These are phyloP conservation scores for Saxidomus purpurata DNA, from an alignment of 1,140 invertebrate genomes.

Conservation along the genomic window DNA sequence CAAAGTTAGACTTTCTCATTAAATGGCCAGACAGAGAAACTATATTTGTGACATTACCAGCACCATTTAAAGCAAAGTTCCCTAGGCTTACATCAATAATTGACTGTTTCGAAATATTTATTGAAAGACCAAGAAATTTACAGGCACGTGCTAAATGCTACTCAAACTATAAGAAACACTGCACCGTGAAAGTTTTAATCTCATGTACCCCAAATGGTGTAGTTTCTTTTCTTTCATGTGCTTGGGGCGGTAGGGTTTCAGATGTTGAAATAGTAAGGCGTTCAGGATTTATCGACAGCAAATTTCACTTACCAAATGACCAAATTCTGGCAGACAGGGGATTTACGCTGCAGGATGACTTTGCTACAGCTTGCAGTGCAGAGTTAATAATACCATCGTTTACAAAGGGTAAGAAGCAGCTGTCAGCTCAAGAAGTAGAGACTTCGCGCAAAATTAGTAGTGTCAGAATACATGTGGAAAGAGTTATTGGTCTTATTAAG, in stretches of 20 bases:
- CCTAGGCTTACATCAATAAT: constrained; percentile 66
- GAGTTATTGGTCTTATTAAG: constrained; percentile 20
- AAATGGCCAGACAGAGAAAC: constrained; percentile 50
- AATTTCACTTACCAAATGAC: constrained; percentile 57
- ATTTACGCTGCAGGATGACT: too few species aligned
- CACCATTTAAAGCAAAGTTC: constrained; percentile 52
- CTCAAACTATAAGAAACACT: constrained; percentile 72
- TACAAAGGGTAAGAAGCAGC: constrained; percentile 25
- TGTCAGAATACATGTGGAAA: constrained; percentile 47
- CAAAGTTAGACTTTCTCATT: too few species aligned
- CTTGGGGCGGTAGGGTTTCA: constrained; percentile 71
- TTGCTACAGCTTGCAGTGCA: too few species aligned
- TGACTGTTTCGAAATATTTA: too few species aligned
- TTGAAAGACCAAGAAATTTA: too few species aligned
- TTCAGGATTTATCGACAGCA: constrained; percentile 54
- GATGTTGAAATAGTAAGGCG: constrained; percentile 66
- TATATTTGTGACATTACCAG: constrained; percentile 37
- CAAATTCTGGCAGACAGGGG: constrained; percentile 61
- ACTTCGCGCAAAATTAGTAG: constrained; percentile 1
- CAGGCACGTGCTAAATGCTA: too few species aligned
- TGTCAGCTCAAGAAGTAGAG: constrained; percentile 22
- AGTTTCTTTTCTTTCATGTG: constrained; percentile 66
- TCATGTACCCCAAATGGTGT: constrained; percentile 63
- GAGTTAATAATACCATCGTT: constrained; percentile 39
- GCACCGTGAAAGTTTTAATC: constrained; percentile 69